Evolutionary conservation across 1,140 invertebrate genomes (phyloP).

Genomic region (Drosophila ananassae): DNA sequence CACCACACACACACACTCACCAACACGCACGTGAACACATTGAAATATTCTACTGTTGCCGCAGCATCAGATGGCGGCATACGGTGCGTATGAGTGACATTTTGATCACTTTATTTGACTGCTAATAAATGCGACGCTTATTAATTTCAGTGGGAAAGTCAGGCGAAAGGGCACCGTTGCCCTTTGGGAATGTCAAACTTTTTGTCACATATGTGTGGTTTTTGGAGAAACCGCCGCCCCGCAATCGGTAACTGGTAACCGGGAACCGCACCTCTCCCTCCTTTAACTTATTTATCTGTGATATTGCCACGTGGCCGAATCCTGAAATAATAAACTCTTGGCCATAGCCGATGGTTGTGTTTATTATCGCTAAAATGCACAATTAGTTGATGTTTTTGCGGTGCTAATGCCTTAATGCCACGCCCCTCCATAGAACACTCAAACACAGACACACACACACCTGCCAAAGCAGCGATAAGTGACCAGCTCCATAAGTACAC

Average conservation of each 20-base stretch:
- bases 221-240: not conserved
- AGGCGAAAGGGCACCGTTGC: conserved; percentile 18
- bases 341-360: conserved; percentile 41
- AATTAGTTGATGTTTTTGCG: conserved; percentile 82
- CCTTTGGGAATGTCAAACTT: conserved; percentile 61
- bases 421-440: conserved; percentile 13
- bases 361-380: conserved; percentile 81
- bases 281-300: conserved; percentile 1
- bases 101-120: conserved; percentile 79
- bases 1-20: conserved; percentile 7
- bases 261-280: not conserved
- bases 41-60: conserved; percentile 70
- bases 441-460: conserved; percentile 33
- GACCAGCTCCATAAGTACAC: conserved; percentile 40
- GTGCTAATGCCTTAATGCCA: conserved; percentile 79
- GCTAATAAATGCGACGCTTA: conserved; percentile 80
- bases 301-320: conserved; percentile 45
- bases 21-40: conserved; percentile 15
- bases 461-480: conserved; percentile 67
- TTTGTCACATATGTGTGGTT: conserved; percentile 57
- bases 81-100: conserved; percentile 76
- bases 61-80: conserved; percentile 55
- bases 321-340: conserved; percentile 80
- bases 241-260: no score
- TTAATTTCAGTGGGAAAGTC: conserved; percentile 55